Percentiles rank a stretch among this genome's conserved stretches.
phyloP scores from a whole-genome alignment of 2,113 vertebrate species.

The Pangasianodon hypophthalmus region DNA sequence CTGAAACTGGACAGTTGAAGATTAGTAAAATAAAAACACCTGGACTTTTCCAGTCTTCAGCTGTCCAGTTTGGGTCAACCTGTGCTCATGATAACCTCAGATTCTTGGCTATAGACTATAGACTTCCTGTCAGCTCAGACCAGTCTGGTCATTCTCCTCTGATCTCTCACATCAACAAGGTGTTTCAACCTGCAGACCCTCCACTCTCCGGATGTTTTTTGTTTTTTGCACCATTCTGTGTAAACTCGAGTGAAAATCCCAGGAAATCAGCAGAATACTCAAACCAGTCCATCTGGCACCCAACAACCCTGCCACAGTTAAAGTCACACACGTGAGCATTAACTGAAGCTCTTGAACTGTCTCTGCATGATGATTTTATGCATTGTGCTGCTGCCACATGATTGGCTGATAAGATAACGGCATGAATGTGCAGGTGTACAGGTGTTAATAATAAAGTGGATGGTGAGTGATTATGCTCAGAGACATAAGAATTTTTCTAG shows the following conservation, averaged over 20 bases:
- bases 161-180: too few species aligned
- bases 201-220: too few species aligned
- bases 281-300: too few species aligned
- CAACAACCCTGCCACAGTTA: not conserved
- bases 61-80: not conserved
- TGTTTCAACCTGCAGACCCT: too few species aligned
- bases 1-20: not conserved
- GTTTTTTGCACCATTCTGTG: too few species aligned
- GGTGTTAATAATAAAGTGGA: not conserved
- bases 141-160: too few species aligned
- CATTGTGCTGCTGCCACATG: too few species aligned
- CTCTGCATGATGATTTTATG: not conserved
- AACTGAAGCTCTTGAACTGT: not conserved
- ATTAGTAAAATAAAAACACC: not conserved
- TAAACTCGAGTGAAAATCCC: too few species aligned
- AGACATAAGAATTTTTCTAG: not conserved
- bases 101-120: not conserved
- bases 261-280: too few species aligned
- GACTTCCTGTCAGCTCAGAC: too few species aligned
- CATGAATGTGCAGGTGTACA: not conserved
- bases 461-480: not conserved
- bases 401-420: too few species aligned
- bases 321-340: not conserved
- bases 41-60: not conserved
- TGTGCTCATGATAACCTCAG: not conserved